Percentiles rank a stretch among this genome's conserved stretches.
These are phyloP conservation scores for Hemithea aestivaria DNA, from an alignment of 2,888 invertebrate genomes.

Conservation along the genomic window DNA sequence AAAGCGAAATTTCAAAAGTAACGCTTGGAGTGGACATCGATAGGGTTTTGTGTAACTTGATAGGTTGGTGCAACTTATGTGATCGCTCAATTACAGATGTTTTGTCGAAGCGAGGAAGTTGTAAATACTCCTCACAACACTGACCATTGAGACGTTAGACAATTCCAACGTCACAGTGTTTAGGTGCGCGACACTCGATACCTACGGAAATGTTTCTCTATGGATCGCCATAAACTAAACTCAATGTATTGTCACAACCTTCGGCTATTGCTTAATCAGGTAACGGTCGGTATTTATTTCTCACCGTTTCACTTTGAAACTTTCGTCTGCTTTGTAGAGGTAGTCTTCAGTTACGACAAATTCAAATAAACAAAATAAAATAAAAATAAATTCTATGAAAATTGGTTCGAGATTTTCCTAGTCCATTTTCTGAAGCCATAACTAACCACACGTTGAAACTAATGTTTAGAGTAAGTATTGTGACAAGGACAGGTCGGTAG, in stretches of 20 bases:
- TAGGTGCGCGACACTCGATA: slow-evolving; percentile 15
- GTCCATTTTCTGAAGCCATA: too few relatives aligned
- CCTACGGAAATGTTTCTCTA: slow-evolving; percentile 10
- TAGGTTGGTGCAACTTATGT: slow-evolving; percentile 64
- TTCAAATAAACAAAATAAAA: too few relatives aligned
- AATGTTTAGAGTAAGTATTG: too few relatives aligned
- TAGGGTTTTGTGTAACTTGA: slow-evolving; percentile 65
- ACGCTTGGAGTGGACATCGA: slow-evolving; percentile 41
- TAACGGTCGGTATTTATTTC: neutral
- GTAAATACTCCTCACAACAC: slow-evolving; percentile 54
- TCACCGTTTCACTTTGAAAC: too few relatives aligned
- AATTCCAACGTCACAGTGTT: slow-evolving; percentile 15
- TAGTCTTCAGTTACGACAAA: too few relatives aligned
- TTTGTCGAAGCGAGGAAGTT: slow-evolving; percentile 62
- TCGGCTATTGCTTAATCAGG: slow-evolving; percentile 15
- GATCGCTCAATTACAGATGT: slow-evolving; percentile 73
- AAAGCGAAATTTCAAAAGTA: slow-evolving; percentile 39
- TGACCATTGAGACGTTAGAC: slow-evolving; percentile 23
- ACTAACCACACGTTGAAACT: too few relatives aligned
- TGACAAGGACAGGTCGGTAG: neutral
- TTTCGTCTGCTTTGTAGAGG: too few relatives aligned
- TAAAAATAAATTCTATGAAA: too few relatives aligned
- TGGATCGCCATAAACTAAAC: slow-evolving; percentile 14
- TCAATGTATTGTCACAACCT: slow-evolving; percentile 2
- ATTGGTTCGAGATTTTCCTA: too few relatives aligned